Conservation (phyloP, 2,113 vertebrate genomes). For the Thunnus thynnus region DNA sequence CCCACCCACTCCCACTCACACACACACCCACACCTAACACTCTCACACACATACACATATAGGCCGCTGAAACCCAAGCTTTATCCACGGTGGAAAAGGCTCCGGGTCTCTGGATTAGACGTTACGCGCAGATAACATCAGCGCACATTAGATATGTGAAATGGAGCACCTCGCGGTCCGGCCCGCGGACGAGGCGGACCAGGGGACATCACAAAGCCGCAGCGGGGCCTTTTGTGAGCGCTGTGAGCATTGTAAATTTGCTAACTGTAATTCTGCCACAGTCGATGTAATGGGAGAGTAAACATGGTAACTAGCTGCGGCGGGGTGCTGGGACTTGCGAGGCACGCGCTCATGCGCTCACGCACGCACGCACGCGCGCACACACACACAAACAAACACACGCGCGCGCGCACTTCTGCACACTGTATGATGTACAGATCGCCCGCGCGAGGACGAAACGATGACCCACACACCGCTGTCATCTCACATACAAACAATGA, state of each 20-base stretch:
- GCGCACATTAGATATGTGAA: slow-evolving; percentile 82
- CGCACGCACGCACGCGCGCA: background rate
- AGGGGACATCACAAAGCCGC: slow-evolving; percentile 64
- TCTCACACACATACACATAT: slow-evolving; percentile 39
- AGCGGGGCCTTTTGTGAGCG: slow-evolving; percentile 59
- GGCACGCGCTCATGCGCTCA: background rate
- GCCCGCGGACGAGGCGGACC: slow-evolving; percentile 62
- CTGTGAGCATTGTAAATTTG: slow-evolving; percentile 68
- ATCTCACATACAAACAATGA: background rate
- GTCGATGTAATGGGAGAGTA: slow-evolving; percentile 78
- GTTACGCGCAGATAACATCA: slow-evolving; percentile 84
- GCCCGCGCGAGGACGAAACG: background rate
- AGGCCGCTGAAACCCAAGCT: slow-evolving; percentile 82
- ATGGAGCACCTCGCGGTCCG: slow-evolving; percentile 72
- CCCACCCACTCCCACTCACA: slow-evolving; percentile 2
- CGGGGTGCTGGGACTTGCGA: slow-evolving; percentile 33
- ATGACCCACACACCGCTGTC: background rate
- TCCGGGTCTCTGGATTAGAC: slow-evolving; percentile 81
- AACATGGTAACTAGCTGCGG: slow-evolving; percentile 70
- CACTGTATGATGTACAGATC: background rate
- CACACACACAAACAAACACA: slow-evolving; percentile 12
- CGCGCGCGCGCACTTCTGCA: background rate
- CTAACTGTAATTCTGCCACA: slow-evolving; percentile 78
- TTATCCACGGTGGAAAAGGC: slow-evolving; percentile 84
- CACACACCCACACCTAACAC: slow-evolving; percentile 9